Evolutionary conservation across 2,797 vertebrate genomes (phyloP), one percentile per base, ranked within the genome.

Genomic region (Peromyscus melanophrys): DNA sequence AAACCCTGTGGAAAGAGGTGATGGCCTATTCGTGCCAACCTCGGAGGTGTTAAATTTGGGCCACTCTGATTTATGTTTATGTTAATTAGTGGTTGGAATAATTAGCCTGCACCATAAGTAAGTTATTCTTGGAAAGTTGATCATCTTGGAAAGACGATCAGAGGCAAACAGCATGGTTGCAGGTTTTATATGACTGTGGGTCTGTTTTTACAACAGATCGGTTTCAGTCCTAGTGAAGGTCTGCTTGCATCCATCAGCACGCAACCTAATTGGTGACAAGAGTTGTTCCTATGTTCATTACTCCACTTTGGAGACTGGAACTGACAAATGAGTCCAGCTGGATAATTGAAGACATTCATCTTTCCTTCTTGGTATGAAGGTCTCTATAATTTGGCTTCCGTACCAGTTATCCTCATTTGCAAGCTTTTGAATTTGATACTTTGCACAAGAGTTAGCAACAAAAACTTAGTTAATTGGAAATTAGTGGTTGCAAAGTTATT

Each of bases 181-280:
- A 7, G 10, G 23, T 96, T 89, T 92, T 82, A 17, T 89, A 57
- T 67, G 14, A 80, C 81, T 94, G 0, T 69, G 17, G 92, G n/a
- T 93, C 92, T 87, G 49, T 55, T 89, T 87, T 71, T 25, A 85
- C 25, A 85, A 29, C 88, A 96, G 73, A 86, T 95, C 63, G 55
- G 10, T 85, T 83, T 88, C 40, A 76, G 82, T 67, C 29, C 29
- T 52, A 23, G 34, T 40, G 59, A 46, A 46, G 16, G 13, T 73
- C 87, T 87, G n/a, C 85, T 88, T 92, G 55, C 25, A 75, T 90
- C 92, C 49, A 59, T 97, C 94, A 93, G 52, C 57, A 63, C 67
- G 59, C 59, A 96, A 43, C 12, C 63, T 93, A 95, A 92, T 25
- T 90, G 67, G 77, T 93, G 91, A 97, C 80, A 95, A 94, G 91